phyloP scores from a whole-genome alignment of 2,113 vertebrate genomes.

The Hydropotes inermis region DNA sequence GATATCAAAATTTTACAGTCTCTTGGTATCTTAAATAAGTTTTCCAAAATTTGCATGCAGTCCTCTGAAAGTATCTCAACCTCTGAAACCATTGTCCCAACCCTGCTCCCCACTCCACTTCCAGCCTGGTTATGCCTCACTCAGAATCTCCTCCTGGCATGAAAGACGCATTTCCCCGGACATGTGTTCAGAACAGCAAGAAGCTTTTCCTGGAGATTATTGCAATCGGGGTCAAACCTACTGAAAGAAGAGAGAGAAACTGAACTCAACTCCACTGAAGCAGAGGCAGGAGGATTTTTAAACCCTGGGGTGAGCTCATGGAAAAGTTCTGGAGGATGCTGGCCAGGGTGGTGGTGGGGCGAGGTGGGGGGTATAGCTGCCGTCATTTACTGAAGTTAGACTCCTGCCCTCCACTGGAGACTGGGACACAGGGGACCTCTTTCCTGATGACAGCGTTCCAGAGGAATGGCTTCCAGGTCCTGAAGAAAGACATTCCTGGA shows the following conservation, averaged over 20 bases:
- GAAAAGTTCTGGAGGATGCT: neutral
- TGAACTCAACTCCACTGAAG: neutral
- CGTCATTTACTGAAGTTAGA: neutral
- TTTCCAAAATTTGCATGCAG: neutral
- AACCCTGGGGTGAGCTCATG: neutral
- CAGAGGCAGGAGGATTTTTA: neutral
- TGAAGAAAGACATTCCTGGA: neutral
- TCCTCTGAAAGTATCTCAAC: neutral
- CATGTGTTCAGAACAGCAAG: neutral
- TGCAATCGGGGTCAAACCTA: neutral
- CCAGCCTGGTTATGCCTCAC: neutral
- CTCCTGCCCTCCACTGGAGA: neutral
- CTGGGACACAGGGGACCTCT: neutral
- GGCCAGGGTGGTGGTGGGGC: neutral
- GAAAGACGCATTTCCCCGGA: neutral
- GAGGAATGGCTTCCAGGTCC: neutral
- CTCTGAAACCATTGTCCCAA: neutral
- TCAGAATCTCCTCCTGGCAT: neutral
- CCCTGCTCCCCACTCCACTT: neutral
- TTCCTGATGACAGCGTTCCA: neutral
- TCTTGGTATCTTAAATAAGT: neutral
- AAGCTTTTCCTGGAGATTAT: neutral
- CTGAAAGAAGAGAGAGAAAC: neutral
- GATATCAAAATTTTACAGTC: neutral
- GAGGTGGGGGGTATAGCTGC: accelerated